A percentile compares a stretch with the other conserved stretches of the same genome.
phyloP scores from a whole-genome alignment of 2,888 invertebrate species.

The Mongoloraphidia duomilia region DNA sequence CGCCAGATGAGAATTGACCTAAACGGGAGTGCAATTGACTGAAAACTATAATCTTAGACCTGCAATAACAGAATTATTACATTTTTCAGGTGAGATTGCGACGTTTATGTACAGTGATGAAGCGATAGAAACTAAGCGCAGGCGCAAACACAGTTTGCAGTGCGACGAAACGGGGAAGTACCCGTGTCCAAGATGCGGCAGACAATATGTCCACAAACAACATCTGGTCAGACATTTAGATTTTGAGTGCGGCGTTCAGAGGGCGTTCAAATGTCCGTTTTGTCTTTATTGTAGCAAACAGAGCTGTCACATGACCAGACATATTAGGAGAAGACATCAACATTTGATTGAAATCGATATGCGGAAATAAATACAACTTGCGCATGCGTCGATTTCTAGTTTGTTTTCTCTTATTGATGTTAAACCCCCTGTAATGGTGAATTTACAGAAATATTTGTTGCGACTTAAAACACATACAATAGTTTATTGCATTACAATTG shows the following conservation, averaged over 20 bases:
- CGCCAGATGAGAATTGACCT: no score
- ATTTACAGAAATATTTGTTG: no score
- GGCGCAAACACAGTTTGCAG: background rate
- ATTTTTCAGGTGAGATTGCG: no score
- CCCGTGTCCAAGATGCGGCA: background rate
- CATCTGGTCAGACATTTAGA: constrained; percentile 23
- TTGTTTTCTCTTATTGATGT: no score
- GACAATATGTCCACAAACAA: constrained; percentile 12
- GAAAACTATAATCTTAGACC: no score
- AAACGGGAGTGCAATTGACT: no score
- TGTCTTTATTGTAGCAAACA: constrained; percentile 30
- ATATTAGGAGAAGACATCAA: constrained; percentile 23
- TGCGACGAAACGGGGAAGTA: background rate
- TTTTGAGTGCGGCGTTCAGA: constrained; percentile 24
- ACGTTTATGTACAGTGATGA: no score
- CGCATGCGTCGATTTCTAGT: background rate
- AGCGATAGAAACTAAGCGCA: no score
- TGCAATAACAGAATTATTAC: no score
- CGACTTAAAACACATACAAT: no score
- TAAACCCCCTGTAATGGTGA: no score
- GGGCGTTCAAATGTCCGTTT: constrained; percentile 26
- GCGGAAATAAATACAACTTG: background rate
- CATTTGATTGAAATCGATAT: background rate
- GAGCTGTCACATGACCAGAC: constrained; percentile 25
- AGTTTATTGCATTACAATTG: no score